Conservation (phyloP, 2,888 invertebrate genomes). For the Caenorhabditis sp. region DNA sequence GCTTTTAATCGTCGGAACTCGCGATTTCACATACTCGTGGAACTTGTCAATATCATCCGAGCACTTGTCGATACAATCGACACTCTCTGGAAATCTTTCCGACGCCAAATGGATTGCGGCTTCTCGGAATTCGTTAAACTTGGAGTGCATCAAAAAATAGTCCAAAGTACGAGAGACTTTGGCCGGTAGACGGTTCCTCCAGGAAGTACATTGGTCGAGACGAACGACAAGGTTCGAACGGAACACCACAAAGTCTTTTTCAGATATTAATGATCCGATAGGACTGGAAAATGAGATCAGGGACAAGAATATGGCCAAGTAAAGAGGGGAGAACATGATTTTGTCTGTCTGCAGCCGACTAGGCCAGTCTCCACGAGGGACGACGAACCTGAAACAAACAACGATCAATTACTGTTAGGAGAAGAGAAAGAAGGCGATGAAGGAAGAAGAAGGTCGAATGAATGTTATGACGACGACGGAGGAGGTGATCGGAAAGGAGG, state of each 20-base stretch:
- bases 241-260: constrained; percentile 33
- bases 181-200: constrained; percentile 30
- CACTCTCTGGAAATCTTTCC: constrained; percentile 25
- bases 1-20: neutral
- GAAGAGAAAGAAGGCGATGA: constrained; percentile 8
- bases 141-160: constrained; percentile 41
- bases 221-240: constrained; percentile 36
- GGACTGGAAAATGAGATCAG: neutral
- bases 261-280: constrained; percentile 9
- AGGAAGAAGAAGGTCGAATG: constrained; percentile 38
- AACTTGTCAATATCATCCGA: constrained; percentile 32
- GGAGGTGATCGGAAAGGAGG: neutral
- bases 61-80: constrained; percentile 38
- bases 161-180: constrained; percentile 43
- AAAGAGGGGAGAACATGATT: no score
- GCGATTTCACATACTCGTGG: constrained; percentile 14
- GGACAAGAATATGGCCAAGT: no score
- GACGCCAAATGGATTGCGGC: constrained; percentile 21
- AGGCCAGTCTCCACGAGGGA: neutral
- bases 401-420: constrained; percentile 39
- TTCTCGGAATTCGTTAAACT: constrained; percentile 54
- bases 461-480: constrained; percentile 1
- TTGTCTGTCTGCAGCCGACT: neutral
- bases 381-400: constrained; percentile 34
- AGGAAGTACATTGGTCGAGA: constrained; percentile 60